Percentiles rank a stretch among this genome's conserved stretches.
Conservation (phyloP, 2,888 invertebrate genomes). For the Lepeophtheirus nordmannii region DNA sequence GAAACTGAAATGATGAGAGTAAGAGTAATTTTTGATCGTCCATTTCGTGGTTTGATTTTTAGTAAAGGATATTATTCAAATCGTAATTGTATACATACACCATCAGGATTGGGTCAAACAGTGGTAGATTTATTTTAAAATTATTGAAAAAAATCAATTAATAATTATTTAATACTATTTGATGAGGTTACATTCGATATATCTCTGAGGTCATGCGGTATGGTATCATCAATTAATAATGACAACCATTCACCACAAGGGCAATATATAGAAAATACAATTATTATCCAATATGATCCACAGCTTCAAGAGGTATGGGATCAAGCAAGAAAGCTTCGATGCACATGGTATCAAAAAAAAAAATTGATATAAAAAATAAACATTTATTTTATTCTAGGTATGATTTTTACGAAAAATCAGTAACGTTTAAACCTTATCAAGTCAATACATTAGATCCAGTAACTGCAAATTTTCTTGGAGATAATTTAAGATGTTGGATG, state of each 20-base stretch:
- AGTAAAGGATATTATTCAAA: slow-evolving; percentile 87
- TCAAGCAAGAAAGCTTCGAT: slow-evolving; percentile 73
- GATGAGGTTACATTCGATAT: slow-evolving; percentile 66
- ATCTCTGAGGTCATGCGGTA: slow-evolving; percentile 35
- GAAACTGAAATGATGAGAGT: slow-evolving; percentile 85
- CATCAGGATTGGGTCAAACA: slow-evolving; percentile 67
- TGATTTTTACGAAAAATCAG: slow-evolving; percentile 84
- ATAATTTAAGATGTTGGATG: slow-evolving; percentile 94
- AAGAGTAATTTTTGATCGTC: slow-evolving; percentile 75
- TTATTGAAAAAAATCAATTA: neutral
- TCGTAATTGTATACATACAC: slow-evolving; percentile 74
- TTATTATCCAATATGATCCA: slow-evolving; percentile 81
- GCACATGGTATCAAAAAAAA: slow-evolving; percentile 51
- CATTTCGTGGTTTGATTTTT: slow-evolving; percentile 83
- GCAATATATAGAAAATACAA: slow-evolving; percentile 81
- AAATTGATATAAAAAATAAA: neutral
- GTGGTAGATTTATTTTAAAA: slow-evolving; percentile 34
- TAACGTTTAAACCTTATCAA: slow-evolving; percentile 81
- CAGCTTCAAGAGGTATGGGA: slow-evolving; percentile 92
- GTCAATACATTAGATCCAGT: slow-evolving; percentile 89
- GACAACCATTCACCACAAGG: slow-evolving; percentile 37
- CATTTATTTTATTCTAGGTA: slow-evolving; percentile 46
- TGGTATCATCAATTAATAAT: slow-evolving; percentile 9
- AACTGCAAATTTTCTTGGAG: slow-evolving; percentile 82
- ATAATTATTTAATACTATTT: neutral